Conservation (phyloP, 2,888 invertebrate genomes). For the Polylopha cassiicola region DNA sequence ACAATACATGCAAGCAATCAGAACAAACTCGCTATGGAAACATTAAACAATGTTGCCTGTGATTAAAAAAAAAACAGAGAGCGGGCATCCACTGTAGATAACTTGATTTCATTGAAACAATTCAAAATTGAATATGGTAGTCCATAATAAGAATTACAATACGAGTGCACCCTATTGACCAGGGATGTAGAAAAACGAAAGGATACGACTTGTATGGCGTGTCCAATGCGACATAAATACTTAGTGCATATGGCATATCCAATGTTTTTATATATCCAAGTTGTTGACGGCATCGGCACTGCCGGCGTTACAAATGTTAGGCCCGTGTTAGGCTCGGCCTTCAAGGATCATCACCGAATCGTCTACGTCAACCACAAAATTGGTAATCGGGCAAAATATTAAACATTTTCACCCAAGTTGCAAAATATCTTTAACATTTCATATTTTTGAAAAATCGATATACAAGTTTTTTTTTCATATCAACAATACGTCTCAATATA, state of each 20-base stretch:
- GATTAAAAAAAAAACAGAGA: slow-evolving; percentile 31
- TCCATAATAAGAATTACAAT: slow-evolving; percentile 30
- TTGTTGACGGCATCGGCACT: too few species aligned
- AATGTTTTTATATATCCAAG: too few species aligned
- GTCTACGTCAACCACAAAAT: too few species aligned
- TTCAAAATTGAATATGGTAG: slow-evolving; percentile 30
- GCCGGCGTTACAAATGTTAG: too few species aligned
- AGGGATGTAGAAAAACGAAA: slow-evolving; percentile 20
- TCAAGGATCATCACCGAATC: too few species aligned
- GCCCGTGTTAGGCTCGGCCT: too few species aligned
- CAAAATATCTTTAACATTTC: slow-evolving; percentile 25
- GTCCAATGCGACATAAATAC: too few species aligned
- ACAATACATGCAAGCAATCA: slow-evolving; percentile 26
- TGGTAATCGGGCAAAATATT: too few species aligned
- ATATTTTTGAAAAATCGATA: slow-evolving; percentile 23
- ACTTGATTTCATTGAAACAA: slow-evolving; percentile 39
- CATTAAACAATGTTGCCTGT: slow-evolving; percentile 24
- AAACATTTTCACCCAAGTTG: too few species aligned
- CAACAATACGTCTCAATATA: slow-evolving; percentile 28
- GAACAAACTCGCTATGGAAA: slow-evolving; percentile 23
- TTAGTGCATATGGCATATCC: too few species aligned
- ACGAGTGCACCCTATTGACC: slow-evolving; percentile 22
- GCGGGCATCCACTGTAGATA: slow-evolving; percentile 30
- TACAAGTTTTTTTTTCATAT: slow-evolving; percentile 26
- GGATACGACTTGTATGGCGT: too few species aligned